Evolutionary conservation across 2,797 vertebrate species (phyloP), one percentile per base, ranked within the genome.

Genomic region (Scleropages formosus): DNA sequence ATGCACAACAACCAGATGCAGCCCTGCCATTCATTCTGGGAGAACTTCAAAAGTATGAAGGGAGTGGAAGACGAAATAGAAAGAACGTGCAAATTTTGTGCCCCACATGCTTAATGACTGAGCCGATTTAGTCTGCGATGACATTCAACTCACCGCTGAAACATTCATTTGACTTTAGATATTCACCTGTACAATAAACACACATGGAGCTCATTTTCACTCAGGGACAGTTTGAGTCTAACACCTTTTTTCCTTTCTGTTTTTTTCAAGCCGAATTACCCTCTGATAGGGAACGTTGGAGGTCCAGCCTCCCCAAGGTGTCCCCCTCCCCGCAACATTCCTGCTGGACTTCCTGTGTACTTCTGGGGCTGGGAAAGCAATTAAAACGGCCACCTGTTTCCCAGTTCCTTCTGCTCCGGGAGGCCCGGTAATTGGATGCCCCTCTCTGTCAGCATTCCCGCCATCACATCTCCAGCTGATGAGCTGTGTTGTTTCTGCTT

Each of bases 381-480:
- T 92, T 90, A 92, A 90, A 92, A 84, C 82, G 73, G 59, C 88
- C 90, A 91, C 90, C 88, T 91, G 89, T 92, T 89, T 85, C 85
- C 83, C 78, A 81, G 63, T 77, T 82, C 80, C 81, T 77, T 78
- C 84, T 87, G 84, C 83, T 81, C 84, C 82, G 75, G 73, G 83
- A 84, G 31, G 84, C 79, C 82, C 79, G 84, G 82, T 90, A 89
- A 90, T 89, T 89, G 89, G 87, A 88, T 88, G 88, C 83, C 88
- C 85, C 85, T 89, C 84, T 89, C 82, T 87, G 81, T 82, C 82
- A 78, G 81, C 79, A 80, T 62, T 53, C n/a, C 81, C 79, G 84
- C 84, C 85, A 86, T 86, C 87, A 84, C 81, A 77, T 73, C 39
- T 61, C 18, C 39, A 8, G n/a, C 20, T 15, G 56, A 58, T 15